Percentiles rank a stretch among this genome's conserved stretches.
phyloP scores from a whole-genome alignment of 2,113 vertebrate genomes.

The Hydrolagus affinis region DNA sequence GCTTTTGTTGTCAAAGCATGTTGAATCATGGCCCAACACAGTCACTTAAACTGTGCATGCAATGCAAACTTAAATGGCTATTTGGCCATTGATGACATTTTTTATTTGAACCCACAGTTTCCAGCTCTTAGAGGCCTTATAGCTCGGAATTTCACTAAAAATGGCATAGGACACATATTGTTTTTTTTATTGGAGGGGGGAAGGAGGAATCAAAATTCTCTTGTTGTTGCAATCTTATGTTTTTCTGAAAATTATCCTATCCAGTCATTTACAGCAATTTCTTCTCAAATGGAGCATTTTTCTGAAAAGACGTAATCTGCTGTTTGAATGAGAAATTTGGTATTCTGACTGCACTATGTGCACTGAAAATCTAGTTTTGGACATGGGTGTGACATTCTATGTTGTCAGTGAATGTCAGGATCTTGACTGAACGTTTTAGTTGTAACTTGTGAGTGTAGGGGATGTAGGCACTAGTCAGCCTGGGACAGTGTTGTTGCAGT shows the following conservation, averaged over 20 bases:
- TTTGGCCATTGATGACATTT: neutral
- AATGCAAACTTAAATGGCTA: conserved; percentile 35
- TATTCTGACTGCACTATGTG: no score
- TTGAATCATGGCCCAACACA: conserved; percentile 35
- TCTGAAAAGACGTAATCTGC: no score
- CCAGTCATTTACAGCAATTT: no score
- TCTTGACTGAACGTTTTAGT: neutral
- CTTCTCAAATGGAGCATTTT: no score
- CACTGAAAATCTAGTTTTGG: no score
- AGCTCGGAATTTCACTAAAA: neutral
- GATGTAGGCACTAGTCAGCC: neutral
- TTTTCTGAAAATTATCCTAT: neutral
- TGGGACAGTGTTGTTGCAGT: no score
- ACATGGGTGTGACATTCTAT: no score
- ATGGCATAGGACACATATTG: neutral
- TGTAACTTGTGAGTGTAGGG: neutral
- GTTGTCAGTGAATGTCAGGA: neutral
- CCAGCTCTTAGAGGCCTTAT: neutral
- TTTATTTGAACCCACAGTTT: neutral
- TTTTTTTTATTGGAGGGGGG: neutral
- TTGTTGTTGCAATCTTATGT: neutral
- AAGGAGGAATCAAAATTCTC: neutral
- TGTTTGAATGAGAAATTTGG: no score
- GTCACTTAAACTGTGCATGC: conserved; percentile 46
- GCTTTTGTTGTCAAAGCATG: neutral